Percentiles rank a stretch among this genome's conserved stretches.
phyloP scores from a whole-genome alignment of 1,140 invertebrate genomes.

The Aleiodes sp. region DNA sequence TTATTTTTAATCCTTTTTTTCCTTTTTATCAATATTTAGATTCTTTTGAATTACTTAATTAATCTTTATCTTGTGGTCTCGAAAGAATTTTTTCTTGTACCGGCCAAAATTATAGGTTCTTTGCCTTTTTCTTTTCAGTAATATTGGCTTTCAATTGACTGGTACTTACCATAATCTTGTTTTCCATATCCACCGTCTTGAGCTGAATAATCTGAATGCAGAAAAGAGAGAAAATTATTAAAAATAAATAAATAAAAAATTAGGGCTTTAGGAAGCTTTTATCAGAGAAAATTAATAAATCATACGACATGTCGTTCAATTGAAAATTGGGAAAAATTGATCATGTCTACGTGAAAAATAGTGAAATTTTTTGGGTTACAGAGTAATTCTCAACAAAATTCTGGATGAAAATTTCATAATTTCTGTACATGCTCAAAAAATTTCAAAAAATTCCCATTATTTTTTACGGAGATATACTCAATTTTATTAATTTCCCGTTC shows the following conservation, averaged over 20 bases:
- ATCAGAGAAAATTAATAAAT: too few relatives aligned
- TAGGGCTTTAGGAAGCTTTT: too few relatives aligned
- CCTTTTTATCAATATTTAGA: not conserved
- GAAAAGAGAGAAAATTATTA: slow-evolving; percentile 28
- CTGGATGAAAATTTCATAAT: too few relatives aligned
- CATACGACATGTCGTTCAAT: too few relatives aligned
- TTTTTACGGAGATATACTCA: too few relatives aligned
- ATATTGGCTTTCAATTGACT: slow-evolving; percentile 37
- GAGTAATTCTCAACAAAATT: slow-evolving; percentile 14
- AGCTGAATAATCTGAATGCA: slow-evolving; percentile 59
- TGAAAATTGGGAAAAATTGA: not conserved
- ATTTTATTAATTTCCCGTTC: too few relatives aligned
- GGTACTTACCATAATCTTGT: slow-evolving; percentile 65
- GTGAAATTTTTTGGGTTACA: too few relatives aligned
- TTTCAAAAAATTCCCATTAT: too few relatives aligned
- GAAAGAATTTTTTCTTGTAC: slow-evolving; percentile 19
- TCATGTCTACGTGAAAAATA: too few relatives aligned
- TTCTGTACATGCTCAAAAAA: too few relatives aligned
- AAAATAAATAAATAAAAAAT: slow-evolving; percentile 3
- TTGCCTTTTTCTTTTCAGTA: slow-evolving; percentile 32
- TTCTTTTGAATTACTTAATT: slow-evolving; percentile 23
- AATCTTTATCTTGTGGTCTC: slow-evolving; percentile 18
- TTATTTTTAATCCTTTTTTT: not conserved
- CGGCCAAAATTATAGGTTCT: slow-evolving; percentile 5
- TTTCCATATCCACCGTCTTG: slow-evolving; percentile 61